Conservation (phyloP, 2,797 vertebrate genomes). For the Ctenopoma multispine region DNA sequence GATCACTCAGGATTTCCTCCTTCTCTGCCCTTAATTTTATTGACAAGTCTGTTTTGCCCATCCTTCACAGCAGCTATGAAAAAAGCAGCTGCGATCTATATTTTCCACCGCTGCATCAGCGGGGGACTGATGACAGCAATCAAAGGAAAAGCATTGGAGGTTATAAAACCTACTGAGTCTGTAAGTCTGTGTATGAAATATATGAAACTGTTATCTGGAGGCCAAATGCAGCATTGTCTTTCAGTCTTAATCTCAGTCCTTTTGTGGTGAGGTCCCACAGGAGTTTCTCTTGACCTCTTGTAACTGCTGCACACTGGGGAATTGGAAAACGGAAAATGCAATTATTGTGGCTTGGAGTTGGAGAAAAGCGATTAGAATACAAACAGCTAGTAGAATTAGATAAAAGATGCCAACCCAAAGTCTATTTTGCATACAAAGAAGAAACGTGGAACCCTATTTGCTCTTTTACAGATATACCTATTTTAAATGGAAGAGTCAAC, state of each 20-base stretch:
- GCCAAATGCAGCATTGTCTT: slow-evolving; percentile 41
- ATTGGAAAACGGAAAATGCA: slow-evolving; percentile 47
- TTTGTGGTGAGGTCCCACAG: slow-evolving; percentile 31
- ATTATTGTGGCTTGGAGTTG: slow-evolving; percentile 38
- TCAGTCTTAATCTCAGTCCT: slow-evolving; percentile 38
- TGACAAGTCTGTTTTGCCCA: slow-evolving; percentile 53
- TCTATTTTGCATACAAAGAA: slow-evolving; percentile 19
- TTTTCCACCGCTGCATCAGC: slow-evolving; percentile 51
- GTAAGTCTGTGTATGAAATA: slow-evolving; percentile 47
- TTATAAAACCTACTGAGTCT: slow-evolving; percentile 57
- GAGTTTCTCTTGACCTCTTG: slow-evolving; percentile 55
- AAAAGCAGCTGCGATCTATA: slow-evolving; percentile 67
- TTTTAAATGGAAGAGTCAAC: neutral
- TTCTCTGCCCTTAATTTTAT: slow-evolving; percentile 45
- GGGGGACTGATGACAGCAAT: slow-evolving; percentile 56
- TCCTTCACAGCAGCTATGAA: slow-evolving; percentile 59
- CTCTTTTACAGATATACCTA: neutral
- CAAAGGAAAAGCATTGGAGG: slow-evolving; percentile 45
- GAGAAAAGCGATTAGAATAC: slow-evolving; percentile 25
- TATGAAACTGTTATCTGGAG: slow-evolving; percentile 60
- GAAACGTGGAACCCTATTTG: slow-evolving; percentile 1
- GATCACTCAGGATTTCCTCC: slow-evolving; percentile 37
- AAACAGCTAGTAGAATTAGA: slow-evolving; percentile 24
- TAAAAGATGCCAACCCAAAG: slow-evolving; percentile 9
- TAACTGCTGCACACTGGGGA: slow-evolving; percentile 30